A percentile compares a stretch with the other conserved stretches of the same genome.
Evolutionary conservation across 2,113 vertebrate genomes (phyloP).

Genomic region (Macroglossus sobrinus): DNA sequence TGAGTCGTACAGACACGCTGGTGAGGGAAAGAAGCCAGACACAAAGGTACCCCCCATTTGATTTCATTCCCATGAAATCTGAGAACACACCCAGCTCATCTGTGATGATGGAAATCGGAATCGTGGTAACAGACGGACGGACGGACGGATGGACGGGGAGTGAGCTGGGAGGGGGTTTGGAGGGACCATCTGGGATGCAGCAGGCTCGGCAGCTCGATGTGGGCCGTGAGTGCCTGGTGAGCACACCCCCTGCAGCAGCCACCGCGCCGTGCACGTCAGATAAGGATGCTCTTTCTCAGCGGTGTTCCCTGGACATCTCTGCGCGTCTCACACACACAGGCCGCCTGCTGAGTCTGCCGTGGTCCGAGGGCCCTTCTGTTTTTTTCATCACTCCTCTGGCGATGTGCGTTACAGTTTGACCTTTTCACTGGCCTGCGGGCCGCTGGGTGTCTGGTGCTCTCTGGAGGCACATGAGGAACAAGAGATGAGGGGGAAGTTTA

Average conservation of each 20-base stretch:
- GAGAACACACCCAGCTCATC: not conserved
- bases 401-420: not conserved
- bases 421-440: not conserved
- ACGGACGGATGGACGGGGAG: no score
- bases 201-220: not conserved
- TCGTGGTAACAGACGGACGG: rapidly evolving
- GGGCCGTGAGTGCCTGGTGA: not conserved
- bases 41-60: not conserved
- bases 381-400: not conserved
- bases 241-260: rapidly evolving
- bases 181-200: not conserved
- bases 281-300: no score
- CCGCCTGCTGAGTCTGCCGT: rapidly evolving
- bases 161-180: rapidly evolving
- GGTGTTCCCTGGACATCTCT: not conserved
- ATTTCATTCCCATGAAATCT: not conserved
- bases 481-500: not conserved
- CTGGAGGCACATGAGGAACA: not conserved
- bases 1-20: not conserved
- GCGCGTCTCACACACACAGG: not conserved
- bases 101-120: not conserved
- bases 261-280: no score
- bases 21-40: not conserved
- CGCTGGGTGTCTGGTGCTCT: not conserved
- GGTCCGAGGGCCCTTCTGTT: not conserved